Evolutionary conservation across 1,140 invertebrate species (phyloP).

Genomic region (Octopus bimaculoides): DNA sequence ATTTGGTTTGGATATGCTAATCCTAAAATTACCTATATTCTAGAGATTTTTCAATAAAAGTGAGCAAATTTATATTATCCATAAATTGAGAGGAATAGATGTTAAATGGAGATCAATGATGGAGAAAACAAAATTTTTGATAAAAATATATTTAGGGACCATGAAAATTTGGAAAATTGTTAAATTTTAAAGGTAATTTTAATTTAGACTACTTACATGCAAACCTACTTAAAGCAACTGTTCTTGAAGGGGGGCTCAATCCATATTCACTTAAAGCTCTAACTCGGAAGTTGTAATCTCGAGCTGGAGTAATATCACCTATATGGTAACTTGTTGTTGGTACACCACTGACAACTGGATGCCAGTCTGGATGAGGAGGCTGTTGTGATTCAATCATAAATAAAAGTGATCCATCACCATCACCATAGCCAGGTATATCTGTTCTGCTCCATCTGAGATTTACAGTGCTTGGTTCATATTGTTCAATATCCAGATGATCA

Average conservation of each 20-base stretch:
- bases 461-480: constrained; percentile 43
- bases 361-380: constrained; percentile 41
- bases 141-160: no score
- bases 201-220: constrained; percentile 26
- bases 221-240: constrained; percentile 35
- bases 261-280: constrained; percentile 96
- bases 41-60: no score
- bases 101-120: no score
- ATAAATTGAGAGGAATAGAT: no score
- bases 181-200: no score
- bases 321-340: constrained; percentile 43
- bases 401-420: constrained; percentile 42
- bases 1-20: no score
- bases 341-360: constrained; percentile 41
- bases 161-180: no score
- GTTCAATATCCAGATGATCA: constrained; percentile 37
- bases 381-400: constrained; percentile 49
- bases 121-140: no score
- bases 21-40: no score
- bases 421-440: constrained; percentile 41
- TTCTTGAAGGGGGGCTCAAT: constrained; percentile 76
- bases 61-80: no score
- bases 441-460: constrained; percentile 43
- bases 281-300: constrained; percentile 93
- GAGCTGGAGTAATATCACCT: constrained; percentile 41